Evolutionary conservation across 2,113 vertebrate genomes (phyloP).

Genomic region (Gnathonemus longibarbis): DNA sequence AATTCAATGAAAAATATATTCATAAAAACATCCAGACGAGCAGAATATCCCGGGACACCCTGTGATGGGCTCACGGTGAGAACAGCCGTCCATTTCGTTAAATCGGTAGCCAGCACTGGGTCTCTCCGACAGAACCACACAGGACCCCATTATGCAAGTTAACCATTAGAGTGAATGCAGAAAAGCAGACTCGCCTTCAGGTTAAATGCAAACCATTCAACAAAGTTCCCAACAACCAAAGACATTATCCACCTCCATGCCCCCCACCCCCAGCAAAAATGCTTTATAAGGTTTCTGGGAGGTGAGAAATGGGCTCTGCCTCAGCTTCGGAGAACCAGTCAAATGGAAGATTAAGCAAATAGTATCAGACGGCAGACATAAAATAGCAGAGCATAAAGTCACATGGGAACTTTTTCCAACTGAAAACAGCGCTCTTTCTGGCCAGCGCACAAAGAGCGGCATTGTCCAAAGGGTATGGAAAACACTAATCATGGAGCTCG

Average conservation of each 20-base stretch:
- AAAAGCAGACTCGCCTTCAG: slow-evolving; percentile 35
- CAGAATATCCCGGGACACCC: not conserved
- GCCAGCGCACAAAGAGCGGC: slow-evolving; percentile 36
- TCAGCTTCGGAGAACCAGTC: not conserved
- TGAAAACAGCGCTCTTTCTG: slow-evolving; percentile 47
- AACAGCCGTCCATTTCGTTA: slow-evolving; percentile 8
- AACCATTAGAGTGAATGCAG: slow-evolving; percentile 27
- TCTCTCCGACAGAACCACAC: slow-evolving; percentile 38
- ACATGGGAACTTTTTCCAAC: slow-evolving; percentile 35
- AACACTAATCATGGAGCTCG: slow-evolving; percentile 19
- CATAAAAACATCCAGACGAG: not conserved
- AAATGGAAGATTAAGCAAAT: not conserved
- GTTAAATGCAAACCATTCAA: slow-evolving; percentile 30
- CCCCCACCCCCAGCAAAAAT: not conserved
- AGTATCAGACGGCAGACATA: not conserved
- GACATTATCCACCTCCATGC: not conserved
- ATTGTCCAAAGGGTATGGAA: slow-evolving; percentile 27
- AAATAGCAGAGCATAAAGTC: slow-evolving; percentile 36
- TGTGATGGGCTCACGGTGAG: slow-evolving; percentile 29
- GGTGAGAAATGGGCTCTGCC: not conserved
- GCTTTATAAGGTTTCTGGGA: not conserved
- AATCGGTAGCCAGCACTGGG: slow-evolving; percentile 27
- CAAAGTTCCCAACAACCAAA: not conserved
- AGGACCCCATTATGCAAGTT: slow-evolving; percentile 36
- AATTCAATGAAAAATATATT: slow-evolving; percentile 34